Evolutionary conservation across 2,113 vertebrate species (phyloP), one percentile per base, ranked within the genome.

Genomic region (Eulacestoma nigropectus): DNA sequence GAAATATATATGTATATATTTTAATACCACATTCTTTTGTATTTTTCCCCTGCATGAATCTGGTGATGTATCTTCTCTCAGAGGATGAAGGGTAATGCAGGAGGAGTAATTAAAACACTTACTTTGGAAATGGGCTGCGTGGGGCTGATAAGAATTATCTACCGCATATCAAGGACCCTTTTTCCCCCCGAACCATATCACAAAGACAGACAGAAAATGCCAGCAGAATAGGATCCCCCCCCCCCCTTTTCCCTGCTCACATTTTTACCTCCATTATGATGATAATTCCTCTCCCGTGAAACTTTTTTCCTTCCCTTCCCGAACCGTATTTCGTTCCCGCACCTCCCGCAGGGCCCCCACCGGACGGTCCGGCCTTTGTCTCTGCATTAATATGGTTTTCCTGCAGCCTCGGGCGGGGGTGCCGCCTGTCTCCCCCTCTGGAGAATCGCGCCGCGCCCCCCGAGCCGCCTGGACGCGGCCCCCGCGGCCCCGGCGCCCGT

Each of bases 81-180:
- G 82, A 91, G 95, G 94, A 97, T 93, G 95, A 96, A 97, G 96
- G 90, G 89, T 95, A 97, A 96, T 97, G 94, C 87, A 93, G 96
- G 37, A 94, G 95, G 93, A 97, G 97, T 98, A 98, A 98, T 98
- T 98, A 98, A 97, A 98, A 95, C 98, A 91, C 97, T 98, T 98
- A 97, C 97, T 98, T 98, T 97, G 91, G 97, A 94, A 93, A 94
- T 96, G 93, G 68, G 92, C 98, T 98, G 98, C 96, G 76, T 85
- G 94, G 53, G 46, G 93, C 97, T 98, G 98, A 98, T 98, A 98
- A 98, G 97, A 92, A 91, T 98, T 98, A 98, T 98, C 98, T 94
- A 76, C 64, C 49, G 93, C 90, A 93, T 97, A 98, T 98, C 97
- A 97, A 97, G 96, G 86, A 97, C 92, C 93, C 97, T 97, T 97